Evolutionary conservation across 2,113 vertebrate genomes (phyloP), one percentile per base, ranked within the genome.

Genomic region (Rhineura floridana): DNA sequence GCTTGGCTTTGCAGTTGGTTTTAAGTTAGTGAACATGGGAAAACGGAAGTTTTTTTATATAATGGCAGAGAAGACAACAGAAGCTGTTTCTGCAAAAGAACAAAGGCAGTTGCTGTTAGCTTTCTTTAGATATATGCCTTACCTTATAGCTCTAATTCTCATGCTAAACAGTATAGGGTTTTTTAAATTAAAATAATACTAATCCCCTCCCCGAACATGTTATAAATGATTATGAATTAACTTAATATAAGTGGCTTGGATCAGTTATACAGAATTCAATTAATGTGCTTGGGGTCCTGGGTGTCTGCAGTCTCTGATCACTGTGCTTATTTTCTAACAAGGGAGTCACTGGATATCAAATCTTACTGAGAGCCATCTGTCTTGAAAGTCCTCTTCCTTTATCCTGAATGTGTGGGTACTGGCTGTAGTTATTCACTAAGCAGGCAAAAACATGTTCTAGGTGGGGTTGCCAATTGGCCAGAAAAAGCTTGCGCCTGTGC

Each of bases 11-110:
- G 52, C 19, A 39, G 10, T 73, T 90, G 92, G 87, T 44, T n/a
- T 65, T 50, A 67, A 91, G 88, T 91, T 83, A 73, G 13, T 72
- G 69, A 91, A 42, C 36, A 81, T 30, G 17, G 48, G 73, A 85
- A 28, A n/a, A 79, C 21, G 10, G 79, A 87, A 63, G 9, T 36
- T 23, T 77, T 33, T 39, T 75, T 52, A 90, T 36, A 69, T 23
- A 0, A 36, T 0, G 0, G 2, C 77, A 7, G n/a, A 83, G 77
- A 82, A 75, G 76, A 55, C 0, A 0, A 7, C n/a, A 82, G 75
- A 52, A 88, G 39, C 0, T 0, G 2, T 87, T 83, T 89, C 55
- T 33, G 19, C 6, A 36, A 12, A 65, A 63, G 30, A 33, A 67
- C 33, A 52, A 39, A 33, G 11, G 28, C 19, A 9, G 13, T 7